Conservation (phyloP, 2,113 vertebrate genomes). For the Alligator sinensis region DNA sequence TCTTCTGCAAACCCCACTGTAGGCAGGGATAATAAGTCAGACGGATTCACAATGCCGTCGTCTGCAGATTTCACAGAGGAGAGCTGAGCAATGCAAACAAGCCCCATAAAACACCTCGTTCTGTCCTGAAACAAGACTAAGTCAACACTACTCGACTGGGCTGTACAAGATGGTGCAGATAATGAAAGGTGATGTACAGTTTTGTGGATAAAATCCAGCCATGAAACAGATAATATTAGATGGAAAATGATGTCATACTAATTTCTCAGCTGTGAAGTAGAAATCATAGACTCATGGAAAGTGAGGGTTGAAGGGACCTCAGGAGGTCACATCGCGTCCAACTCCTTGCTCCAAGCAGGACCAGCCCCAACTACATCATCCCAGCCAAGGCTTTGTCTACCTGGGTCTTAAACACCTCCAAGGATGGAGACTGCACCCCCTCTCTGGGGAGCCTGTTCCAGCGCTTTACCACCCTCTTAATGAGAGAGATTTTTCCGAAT, state of each 20-base stretch:
- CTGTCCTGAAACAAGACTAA: neutral
- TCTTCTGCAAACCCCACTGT: constrained; percentile 31
- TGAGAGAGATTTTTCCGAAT: too few relatives aligned
- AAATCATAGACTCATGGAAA: neutral
- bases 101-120: neutral
- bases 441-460: too few relatives aligned
- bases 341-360: too few relatives aligned
- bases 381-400: too few relatives aligned
- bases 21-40: neutral
- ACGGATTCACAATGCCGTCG: neutral
- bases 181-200: neutral
- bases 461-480: too few relatives aligned
- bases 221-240: neutral
- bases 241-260: neutral
- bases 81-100: neutral
- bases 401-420: too few relatives aligned
- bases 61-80: neutral
- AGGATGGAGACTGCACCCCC: too few relatives aligned
- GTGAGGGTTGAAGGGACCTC: too few relatives aligned
- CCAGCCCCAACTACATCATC: too few relatives aligned
- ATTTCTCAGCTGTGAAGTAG: neutral
- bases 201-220: neutral
- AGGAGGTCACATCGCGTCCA: too few relatives aligned
- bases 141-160: neutral
- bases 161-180: neutral